phyloP scores from a whole-genome alignment of 2,113 vertebrate species.

The Mus spicilegus region DNA sequence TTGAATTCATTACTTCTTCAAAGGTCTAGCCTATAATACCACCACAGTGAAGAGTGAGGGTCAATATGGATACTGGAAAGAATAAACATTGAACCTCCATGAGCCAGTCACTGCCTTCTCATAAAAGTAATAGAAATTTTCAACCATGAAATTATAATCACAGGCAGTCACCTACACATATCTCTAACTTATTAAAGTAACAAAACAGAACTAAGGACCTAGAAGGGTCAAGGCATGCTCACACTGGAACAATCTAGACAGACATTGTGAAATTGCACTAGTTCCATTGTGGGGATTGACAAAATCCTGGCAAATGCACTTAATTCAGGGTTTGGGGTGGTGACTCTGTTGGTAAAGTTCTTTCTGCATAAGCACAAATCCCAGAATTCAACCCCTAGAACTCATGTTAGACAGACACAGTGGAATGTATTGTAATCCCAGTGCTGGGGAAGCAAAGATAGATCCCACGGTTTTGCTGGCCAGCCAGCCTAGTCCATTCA shows the following conservation, averaged over 20 bases:
- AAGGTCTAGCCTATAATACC: not conserved
- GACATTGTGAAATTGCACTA: conserved; percentile 37
- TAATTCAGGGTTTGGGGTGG: not conserved
- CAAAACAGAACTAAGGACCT: not conserved
- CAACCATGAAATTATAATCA: conserved; percentile 35
- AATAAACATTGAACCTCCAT: not conserved
- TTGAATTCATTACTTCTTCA: not conserved
- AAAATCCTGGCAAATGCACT: conserved; percentile 1
- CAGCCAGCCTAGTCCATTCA: not conserved
- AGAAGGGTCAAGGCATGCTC: not conserved
- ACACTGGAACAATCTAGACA: not conserved
- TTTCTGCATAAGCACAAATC: not conserved
- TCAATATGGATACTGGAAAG: not conserved
- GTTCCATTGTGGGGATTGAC: conserved; percentile 20
- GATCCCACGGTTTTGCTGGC: not conserved
- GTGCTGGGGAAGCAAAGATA: not conserved
- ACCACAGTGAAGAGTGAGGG: not conserved
- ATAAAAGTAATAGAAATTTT: conserved; percentile 41
- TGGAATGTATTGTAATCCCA: not conserved
- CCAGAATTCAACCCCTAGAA: not conserved
- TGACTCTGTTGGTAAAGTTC: not conserved
- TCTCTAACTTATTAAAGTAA: not conserved
- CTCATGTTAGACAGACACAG: not conserved
- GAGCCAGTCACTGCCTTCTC: not conserved
- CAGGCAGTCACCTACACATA: not conserved